Evolutionary conservation across 2,888 invertebrate species (phyloP).

Genomic region (Empis stercorea): DNA sequence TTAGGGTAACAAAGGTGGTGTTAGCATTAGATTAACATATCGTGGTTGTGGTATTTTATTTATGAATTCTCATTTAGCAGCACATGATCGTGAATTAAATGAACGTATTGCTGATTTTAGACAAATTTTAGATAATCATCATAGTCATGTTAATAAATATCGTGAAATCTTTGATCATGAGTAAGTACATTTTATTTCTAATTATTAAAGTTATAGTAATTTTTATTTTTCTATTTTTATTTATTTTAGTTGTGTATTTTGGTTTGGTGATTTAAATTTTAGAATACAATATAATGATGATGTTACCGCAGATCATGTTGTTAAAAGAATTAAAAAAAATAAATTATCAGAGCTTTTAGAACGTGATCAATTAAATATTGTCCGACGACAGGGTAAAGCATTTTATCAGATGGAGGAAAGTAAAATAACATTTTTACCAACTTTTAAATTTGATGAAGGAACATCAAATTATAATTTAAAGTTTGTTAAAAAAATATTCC

Average conservation of each 20-base stretch:
- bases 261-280: conserved; percentile 87
- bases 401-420: conserved; percentile 69
- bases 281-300: conserved; percentile 54
- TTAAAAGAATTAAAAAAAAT: conserved; percentile 48
- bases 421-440: conserved; percentile 67
- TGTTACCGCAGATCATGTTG: conserved; percentile 53
- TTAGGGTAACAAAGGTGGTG: conserved; percentile 92
- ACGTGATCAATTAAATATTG: conserved; percentile 62
- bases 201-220: no score
- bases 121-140: conserved; percentile 69
- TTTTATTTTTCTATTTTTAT: no score
- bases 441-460: conserved; percentile 71
- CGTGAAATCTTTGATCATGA: conserved; percentile 83
- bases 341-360: conserved; percentile 51
- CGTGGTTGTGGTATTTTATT: conserved; percentile 81
- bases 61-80: conserved; percentile 80
- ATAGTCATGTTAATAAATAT: conserved; percentile 63
- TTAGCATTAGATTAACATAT: conserved; percentile 72
- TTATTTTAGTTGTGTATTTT: conserved; percentile 74
- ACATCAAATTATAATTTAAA: conserved; percentile 66
- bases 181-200: no score
- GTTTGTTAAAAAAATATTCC: conserved; percentile 40
- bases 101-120: conserved; percentile 81
- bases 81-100: conserved; percentile 73
- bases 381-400: conserved; percentile 63